A percentile compares a stretch with the other conserved stretches of the same genome.
Conservation (phyloP, 2,113 vertebrate genomes). For the Lasiurus cinereus region DNA sequence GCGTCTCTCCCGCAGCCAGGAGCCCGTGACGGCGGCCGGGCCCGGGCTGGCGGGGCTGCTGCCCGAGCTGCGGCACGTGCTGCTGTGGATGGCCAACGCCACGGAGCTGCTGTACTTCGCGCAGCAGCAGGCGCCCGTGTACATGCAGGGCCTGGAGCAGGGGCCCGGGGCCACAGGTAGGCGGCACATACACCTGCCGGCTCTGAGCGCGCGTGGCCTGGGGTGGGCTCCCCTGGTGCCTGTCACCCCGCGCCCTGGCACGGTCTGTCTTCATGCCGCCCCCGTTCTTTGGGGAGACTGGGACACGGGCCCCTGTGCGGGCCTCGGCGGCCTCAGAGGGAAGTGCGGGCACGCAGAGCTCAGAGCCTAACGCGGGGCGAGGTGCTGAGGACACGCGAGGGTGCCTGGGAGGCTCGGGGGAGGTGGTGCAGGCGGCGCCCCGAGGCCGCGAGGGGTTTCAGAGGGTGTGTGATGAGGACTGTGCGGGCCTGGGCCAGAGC, state of each 20-base stretch:
- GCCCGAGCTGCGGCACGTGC: conserved; percentile 94
- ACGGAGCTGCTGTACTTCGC: conserved; percentile 97
- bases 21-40: conserved; percentile 90
- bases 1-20: conserved; percentile 89
- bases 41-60: conserved; percentile 93
- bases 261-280: no score
- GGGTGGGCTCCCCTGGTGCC: neutral
- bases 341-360: accelerated
- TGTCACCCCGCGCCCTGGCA: neutral
- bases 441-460: neutral
- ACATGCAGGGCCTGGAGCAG: conserved; percentile 95
- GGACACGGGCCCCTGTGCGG: accelerated
- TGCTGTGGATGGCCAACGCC: conserved; percentile 99
- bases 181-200: neutral
- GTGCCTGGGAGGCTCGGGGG: accelerated
- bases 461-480: accelerated
- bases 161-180: conserved; percentile 91
- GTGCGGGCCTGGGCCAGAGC: neutral
- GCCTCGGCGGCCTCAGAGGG: no score
- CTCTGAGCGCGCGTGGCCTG: no score
- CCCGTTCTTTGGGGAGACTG: neutral
- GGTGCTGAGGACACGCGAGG: accelerated
- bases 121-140: conserved; percentile 95
- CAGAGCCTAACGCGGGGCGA: accelerated
- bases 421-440: accelerated